Evolutionary conservation across 1,140 invertebrate genomes (phyloP).

Genomic region (Andrena cerasifolii): DNA sequence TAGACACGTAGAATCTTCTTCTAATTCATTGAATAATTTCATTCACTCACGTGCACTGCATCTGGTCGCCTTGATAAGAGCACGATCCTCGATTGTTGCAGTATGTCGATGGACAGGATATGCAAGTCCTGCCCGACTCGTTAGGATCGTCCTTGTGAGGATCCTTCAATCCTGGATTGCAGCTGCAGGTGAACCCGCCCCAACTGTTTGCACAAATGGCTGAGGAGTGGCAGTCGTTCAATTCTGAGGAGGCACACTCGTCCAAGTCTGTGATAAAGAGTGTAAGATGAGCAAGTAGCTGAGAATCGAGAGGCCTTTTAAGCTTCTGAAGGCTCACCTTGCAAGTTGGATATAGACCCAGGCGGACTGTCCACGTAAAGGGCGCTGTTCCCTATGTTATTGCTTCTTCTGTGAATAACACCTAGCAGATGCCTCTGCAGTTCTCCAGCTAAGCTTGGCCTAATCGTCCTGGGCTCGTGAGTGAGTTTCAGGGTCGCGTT

Average conservation of each 20-base stretch:
- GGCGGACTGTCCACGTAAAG: conserved; percentile 91
- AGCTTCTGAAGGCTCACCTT: conserved; percentile 78
- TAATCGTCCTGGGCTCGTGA: conserved; percentile 84
- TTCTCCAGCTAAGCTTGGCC: conserved; percentile 87
- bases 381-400: conserved; percentile 93
- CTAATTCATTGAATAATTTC: no score
- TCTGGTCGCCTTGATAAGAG: conserved; percentile 87
- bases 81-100: conserved; percentile 94
- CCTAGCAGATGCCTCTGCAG: conserved; percentile 92
- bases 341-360: conserved; percentile 88
- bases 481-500: conserved; percentile 90
- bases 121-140: conserved; percentile 88
- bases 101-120: conserved; percentile 88
- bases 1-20: background rate
- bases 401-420: conserved; percentile 90
- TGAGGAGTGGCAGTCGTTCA: conserved; percentile 95
- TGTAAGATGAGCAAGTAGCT: background rate
- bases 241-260: conserved; percentile 91
- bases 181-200: conserved; percentile 94
- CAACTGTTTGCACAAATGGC: conserved; percentile 94
- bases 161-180: conserved; percentile 90
- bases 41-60: conserved; percentile 89
- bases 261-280: conserved; percentile 88
- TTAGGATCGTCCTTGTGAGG: conserved; percentile 85
- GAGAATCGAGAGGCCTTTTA: background rate